Evolutionary conservation across 1,140 invertebrate genomes (phyloP), one percentile per base, ranked within the genome.

Genomic region (Conus ventricosus): DNA sequence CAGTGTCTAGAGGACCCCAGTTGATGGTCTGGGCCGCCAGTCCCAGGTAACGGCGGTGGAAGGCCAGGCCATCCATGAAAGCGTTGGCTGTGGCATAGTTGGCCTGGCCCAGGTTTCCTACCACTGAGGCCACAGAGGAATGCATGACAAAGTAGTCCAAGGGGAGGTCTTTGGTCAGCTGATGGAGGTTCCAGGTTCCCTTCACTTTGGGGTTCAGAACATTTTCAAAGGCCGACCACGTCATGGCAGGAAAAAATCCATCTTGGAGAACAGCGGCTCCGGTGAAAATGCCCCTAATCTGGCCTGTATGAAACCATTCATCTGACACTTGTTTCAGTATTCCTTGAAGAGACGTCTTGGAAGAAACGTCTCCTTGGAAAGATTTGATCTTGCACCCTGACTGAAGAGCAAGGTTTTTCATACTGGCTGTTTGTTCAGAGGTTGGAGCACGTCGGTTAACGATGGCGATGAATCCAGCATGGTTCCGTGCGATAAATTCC

Each of bases 111-210:
- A 82, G 60, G 75, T 93, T 93, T 13, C 92, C 91, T 23, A 92
- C 63, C 20, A 91, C 83, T 17, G 91, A 90, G 27, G 89, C 86
- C 15, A 91, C 87, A n/a, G 91, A 93, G 6, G 92, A 93, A 80
- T 92, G 91, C 89, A 93, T 84, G 13, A 93, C 90, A 88, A 93
- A 93, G 80, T 88, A 93, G 83, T 92, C 92, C 13, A 93, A 85
- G n/a, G 84, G 85, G 51, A 91, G 51, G 51, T 15, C 57, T 39
- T 89, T 60, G 4, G 92, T 91, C 4, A 91, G 85, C 4, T 89
- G n/a, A 67, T 93, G 93, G 3, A 93, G 82, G 88, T 94, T 94
- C 92, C 91, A 94, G 4, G 91, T 90, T n/a, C 92, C 93, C 90
- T 80, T 57, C 92, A 88, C 80, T 94, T 94, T 94, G 11, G 93